These are phyloP conservation scores for Crotophaga sulcirostris DNA, from an alignment of 2,113 vertebrate genomes.

Conservation along the genomic window DNA sequence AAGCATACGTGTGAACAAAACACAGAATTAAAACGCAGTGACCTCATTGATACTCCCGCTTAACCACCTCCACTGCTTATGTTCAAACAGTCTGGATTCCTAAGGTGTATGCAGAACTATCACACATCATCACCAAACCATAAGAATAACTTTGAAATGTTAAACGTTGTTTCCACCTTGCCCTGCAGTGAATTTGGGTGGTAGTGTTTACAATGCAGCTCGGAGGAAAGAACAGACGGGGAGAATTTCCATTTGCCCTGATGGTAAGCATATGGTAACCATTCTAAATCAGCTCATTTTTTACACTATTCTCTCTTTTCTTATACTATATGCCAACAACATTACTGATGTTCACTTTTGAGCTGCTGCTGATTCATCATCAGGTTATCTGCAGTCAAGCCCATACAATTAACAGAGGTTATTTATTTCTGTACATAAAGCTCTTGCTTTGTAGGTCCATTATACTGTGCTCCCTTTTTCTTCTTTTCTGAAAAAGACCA, in stretches of 20 bases:
- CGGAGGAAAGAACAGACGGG: background rate
- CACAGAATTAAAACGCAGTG: background rate
- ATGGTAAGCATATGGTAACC: background rate
- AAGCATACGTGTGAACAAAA: background rate
- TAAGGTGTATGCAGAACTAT: background rate
- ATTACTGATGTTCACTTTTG: background rate
- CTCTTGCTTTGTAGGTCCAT: background rate
- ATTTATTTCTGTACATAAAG: background rate
- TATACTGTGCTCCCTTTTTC: background rate
- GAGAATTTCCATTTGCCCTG: background rate
- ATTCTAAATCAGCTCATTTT: background rate
- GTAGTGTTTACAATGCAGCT: background rate
- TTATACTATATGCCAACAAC: background rate
- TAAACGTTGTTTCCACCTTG: background rate
- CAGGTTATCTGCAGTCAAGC: background rate
- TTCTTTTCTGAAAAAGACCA: background rate
- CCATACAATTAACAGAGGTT: background rate
- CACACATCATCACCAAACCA: background rate
- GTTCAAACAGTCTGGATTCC: background rate
- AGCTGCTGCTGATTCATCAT: background rate
- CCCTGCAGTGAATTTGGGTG: background rate
- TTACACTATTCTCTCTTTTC: background rate
- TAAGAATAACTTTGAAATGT: background rate
- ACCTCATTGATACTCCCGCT: background rate
- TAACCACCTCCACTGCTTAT: background rate